These are phyloP conservation scores for Mastomys natalensis DNA, from an alignment of 2,113 vertebrate species.

Conservation along the genomic window DNA sequence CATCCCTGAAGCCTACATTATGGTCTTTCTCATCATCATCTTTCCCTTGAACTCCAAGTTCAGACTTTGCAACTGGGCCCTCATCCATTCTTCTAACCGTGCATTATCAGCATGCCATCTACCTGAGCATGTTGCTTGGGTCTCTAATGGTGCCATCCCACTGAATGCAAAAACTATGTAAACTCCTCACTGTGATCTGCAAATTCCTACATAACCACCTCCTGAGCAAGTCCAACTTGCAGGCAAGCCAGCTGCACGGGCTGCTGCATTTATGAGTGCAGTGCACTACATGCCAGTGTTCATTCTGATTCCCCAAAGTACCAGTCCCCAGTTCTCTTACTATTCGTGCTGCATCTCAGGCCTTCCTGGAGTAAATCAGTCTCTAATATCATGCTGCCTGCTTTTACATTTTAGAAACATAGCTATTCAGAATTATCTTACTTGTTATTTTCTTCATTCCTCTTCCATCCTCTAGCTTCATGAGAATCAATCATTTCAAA, in stretches of 20 bases:
- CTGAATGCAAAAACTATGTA: neutral
- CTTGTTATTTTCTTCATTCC: conserved; percentile 1
- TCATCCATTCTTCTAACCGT: too few species aligned
- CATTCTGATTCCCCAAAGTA: neutral
- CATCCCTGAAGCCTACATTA: neutral
- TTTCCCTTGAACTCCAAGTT: neutral
- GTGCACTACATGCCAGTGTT: rapidly evolving
- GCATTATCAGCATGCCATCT: neutral
- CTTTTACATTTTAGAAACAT: neutral
- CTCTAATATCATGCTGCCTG: neutral
- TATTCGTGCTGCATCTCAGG: neutral
- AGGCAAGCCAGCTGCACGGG: rapidly evolving
- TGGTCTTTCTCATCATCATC: neutral
- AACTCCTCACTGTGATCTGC: neutral
- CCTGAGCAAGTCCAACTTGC: neutral
- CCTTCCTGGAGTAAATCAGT: neutral
- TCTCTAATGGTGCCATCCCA: neutral
- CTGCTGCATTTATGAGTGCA: neutral
- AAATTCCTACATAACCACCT: neutral
- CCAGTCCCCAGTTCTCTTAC: neutral
- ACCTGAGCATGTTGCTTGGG: neutral
- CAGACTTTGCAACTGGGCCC: neutral
- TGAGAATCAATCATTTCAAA: neutral
- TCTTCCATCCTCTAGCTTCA: neutral
- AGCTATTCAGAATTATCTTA: neutral